phyloP scores from a whole-genome alignment of 2,113 vertebrate species.

The Scartelaos histophorus region DNA sequence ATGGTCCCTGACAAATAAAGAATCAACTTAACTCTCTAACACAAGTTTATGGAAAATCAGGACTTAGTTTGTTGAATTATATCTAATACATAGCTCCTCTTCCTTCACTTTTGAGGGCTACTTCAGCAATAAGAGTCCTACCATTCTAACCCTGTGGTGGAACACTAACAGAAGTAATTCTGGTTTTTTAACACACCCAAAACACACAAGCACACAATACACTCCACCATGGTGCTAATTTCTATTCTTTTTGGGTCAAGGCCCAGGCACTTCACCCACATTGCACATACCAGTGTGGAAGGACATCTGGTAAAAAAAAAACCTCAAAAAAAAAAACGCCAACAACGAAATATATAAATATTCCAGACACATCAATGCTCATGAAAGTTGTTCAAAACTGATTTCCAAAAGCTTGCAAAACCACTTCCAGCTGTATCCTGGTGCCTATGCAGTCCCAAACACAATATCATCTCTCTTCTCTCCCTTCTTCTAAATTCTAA shows the following conservation, averaged over 20 bases:
- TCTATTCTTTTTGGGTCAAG: no score
- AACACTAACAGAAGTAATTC: no score
- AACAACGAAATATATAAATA: no score
- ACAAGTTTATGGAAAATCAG: not conserved
- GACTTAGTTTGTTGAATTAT: not conserved
- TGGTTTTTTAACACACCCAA: no score
- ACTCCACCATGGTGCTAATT: not conserved
- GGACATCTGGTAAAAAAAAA: no score
- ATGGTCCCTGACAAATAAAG: no score
- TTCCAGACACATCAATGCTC: not conserved
- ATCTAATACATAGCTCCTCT: no score
- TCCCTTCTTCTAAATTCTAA: not conserved
- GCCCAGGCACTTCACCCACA: not conserved
- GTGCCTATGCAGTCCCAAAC: not conserved
- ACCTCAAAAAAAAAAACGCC: no score
- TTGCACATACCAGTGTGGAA: not conserved
- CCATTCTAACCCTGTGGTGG: no score
- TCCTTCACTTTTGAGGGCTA: no score
- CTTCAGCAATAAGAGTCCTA: no score
- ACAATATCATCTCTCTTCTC: not conserved
- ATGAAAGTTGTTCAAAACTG: not conserved
- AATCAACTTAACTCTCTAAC: not conserved
- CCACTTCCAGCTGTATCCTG: not conserved
- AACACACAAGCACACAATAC: no score
- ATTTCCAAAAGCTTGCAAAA: not conserved